These are phyloP conservation scores for Himalopsyche japonica DNA, from an alignment of 2,888 invertebrate genomes.

Conservation along the genomic window DNA sequence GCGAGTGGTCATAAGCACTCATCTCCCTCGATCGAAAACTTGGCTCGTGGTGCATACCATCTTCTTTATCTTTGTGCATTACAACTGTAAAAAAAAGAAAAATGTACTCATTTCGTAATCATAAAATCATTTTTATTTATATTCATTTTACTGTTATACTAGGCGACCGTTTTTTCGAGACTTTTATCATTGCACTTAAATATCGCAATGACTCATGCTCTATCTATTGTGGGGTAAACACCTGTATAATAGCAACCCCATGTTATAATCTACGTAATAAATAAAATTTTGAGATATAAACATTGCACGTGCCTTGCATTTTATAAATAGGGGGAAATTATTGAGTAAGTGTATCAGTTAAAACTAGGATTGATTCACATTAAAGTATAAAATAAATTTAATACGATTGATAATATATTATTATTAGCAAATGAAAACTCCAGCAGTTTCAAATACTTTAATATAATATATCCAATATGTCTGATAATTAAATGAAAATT, in stretches of 20 bases:
- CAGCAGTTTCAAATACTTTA: too few species aligned
- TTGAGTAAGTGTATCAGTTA: not conserved
- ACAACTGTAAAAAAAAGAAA: slow-evolving; percentile 72
- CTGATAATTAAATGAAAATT: too few species aligned
- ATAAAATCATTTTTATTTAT: too few species aligned
- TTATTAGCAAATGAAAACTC: too few species aligned
- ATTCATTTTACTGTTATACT: too few species aligned
- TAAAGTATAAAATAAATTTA: too few species aligned
- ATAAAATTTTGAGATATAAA: not conserved
- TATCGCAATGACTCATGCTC: not conserved
- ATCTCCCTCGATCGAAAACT: slow-evolving; percentile 70
- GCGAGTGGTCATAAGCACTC: slow-evolving; percentile 85
- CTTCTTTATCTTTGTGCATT: slow-evolving; percentile 93
- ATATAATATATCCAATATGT: too few species aligned
- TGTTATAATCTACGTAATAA: not conserved
- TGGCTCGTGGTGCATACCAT: slow-evolving; percentile 65
- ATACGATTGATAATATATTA: too few species aligned
- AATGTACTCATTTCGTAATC: not conserved
- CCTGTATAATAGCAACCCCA: not conserved
- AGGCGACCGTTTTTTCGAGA: not conserved
- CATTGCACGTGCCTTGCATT: not conserved
- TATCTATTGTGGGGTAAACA: not conserved
- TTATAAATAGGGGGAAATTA: not conserved
- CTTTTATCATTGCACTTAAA: not conserved
- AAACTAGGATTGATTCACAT: too few species aligned